A percentile compares a stretch with the other conserved stretches of the same genome.
phyloP scores from a whole-genome alignment of 2,113 vertebrate genomes.

The Neopipo cinnamomea region DNA sequence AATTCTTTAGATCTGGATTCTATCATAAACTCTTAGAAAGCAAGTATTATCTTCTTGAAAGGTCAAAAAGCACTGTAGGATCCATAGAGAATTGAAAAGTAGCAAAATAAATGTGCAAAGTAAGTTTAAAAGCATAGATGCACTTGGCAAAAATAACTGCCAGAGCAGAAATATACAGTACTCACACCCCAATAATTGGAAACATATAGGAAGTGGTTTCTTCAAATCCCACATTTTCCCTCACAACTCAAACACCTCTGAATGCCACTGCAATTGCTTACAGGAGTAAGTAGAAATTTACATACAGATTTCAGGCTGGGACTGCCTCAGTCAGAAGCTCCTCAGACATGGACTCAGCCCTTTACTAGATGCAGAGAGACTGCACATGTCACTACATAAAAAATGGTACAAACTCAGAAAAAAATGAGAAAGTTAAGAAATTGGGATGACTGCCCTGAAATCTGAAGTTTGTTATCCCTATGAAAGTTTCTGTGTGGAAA shows the following conservation, averaged over 20 bases:
- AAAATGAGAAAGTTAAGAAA: background rate
- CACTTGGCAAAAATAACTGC: background rate
- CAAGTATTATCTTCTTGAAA: background rate
- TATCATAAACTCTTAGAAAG: background rate
- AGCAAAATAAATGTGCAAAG: background rate
- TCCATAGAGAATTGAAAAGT: background rate
- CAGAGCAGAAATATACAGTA: background rate
- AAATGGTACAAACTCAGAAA: background rate
- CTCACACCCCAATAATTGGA: background rate
- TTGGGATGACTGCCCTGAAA: background rate
- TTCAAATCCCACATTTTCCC: background rate
- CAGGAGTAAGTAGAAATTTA: background rate
- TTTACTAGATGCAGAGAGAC: background rate
- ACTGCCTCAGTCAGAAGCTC: background rate
- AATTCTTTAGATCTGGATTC: background rate
- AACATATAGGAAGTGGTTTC: background rate
- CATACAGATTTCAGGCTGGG: background rate
- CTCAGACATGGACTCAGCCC: background rate
- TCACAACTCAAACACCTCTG: background rate
- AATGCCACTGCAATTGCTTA: background rate
- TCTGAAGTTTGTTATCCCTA: background rate
- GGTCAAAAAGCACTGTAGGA: background rate
- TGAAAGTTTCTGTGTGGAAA: background rate
- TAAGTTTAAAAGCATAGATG: background rate
- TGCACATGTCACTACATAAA: background rate